Conservation (phyloP, 2,113 vertebrate species). For the Phycodurus eques region DNA sequence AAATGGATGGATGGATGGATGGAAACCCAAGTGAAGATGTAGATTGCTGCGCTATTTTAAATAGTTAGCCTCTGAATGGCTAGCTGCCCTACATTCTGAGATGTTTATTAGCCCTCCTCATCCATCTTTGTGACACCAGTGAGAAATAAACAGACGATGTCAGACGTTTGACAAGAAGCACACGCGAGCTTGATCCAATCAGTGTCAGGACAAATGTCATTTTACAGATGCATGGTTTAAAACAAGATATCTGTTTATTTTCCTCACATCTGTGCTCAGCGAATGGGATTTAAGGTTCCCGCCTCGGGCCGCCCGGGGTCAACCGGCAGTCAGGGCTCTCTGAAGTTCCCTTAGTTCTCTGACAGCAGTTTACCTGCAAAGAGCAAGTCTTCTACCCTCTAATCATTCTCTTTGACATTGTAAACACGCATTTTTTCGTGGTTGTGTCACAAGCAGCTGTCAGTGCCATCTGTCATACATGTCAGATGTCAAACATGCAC, state of each 20-base stretch:
- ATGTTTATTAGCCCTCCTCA: too few relatives aligned
- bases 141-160: constrained; percentile 24
- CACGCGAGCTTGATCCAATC: constrained; percentile 50
- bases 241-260: neutral
- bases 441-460: constrained; percentile 27
- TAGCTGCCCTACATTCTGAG: too few relatives aligned
- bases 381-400: constrained; percentile 26
- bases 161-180: constrained; percentile 28
- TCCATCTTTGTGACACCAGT: neutral
- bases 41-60: too few relatives aligned
- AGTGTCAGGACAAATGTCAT: constrained; percentile 32
- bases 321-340: constrained; percentile 43
- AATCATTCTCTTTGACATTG: constrained; percentile 29
- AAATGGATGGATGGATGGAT: too few relatives aligned
- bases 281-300: constrained; percentile 35
- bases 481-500: neutral
- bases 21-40: too few relatives aligned
- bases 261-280: neutral
- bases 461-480: constrained; percentile 17
- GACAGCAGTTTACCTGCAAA: constrained; percentile 48
- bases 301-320: constrained; percentile 36
- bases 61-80: too few relatives aligned
- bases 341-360: constrained; percentile 20
- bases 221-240: neutral
- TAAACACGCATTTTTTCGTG: neutral